phyloP scores from a whole-genome alignment of 2,888 invertebrate genomes.

The Cactoblastis cactorum region DNA sequence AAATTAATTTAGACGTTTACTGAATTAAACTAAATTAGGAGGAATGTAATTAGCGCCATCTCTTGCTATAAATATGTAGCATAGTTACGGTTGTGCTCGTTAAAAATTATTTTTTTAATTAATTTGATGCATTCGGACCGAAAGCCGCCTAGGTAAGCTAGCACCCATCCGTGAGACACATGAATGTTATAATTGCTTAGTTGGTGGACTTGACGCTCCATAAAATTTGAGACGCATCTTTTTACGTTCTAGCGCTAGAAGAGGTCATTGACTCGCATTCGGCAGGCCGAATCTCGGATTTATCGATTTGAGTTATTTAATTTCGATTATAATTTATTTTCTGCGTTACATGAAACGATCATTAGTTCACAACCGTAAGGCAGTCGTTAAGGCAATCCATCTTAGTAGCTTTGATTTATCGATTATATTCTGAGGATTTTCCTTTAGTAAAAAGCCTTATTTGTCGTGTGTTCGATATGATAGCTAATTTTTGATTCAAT shows the following conservation, averaged over 20 bases:
- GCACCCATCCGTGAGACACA: conserved; percentile 56
- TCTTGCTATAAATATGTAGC: background rate
- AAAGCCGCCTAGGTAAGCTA: conserved; percentile 33
- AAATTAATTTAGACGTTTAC: conserved; percentile 1
- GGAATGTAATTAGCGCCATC: conserved; percentile 11
- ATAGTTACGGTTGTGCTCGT: conserved; percentile 10
- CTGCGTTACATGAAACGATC: background rate
- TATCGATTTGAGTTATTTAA: conserved; percentile 10
- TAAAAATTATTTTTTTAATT: conserved; percentile 25
- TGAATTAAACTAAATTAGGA: conserved; percentile 5
- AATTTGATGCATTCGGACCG: conserved; percentile 32
- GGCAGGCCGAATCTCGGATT: conserved; percentile 23
- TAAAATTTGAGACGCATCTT: conserved; percentile 64
- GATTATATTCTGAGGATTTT: no score
- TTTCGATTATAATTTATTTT: background rate
- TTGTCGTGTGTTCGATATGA: no score
- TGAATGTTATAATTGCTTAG: conserved; percentile 60
- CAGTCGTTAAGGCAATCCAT: no score
- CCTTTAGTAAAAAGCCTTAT: no score
- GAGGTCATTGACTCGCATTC: conserved; percentile 49
- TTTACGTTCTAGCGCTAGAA: conserved; percentile 48
- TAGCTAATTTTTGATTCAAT: no score
- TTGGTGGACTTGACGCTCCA: conserved; percentile 63
- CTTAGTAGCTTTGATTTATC: no score
- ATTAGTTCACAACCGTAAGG: background rate